Evolutionary conservation across 2,888 invertebrate genomes (phyloP).

Genomic region (Lampropteryx suffumata): DNA sequence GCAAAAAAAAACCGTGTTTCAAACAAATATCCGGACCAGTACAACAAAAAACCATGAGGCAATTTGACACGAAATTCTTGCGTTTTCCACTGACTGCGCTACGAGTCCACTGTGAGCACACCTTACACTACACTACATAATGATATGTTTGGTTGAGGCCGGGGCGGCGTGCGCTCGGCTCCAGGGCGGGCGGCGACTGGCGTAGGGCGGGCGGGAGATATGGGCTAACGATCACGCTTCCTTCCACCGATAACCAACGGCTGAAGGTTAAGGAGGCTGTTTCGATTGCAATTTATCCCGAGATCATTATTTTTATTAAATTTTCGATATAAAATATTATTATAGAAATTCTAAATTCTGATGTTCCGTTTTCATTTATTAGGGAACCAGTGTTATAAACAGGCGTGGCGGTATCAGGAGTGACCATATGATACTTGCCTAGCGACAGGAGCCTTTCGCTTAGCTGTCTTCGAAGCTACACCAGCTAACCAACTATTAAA

Average conservation of each 20-base stretch:
- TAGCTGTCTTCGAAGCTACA: too few species aligned
- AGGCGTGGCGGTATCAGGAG: too few species aligned
- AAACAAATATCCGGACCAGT: not conserved
- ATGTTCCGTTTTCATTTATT: not conserved
- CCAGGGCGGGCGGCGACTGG: constrained; percentile 73
- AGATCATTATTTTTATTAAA: constrained; percentile 6
- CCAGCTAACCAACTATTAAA: too few species aligned
- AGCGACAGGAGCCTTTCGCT: too few species aligned
- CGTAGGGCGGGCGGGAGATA: constrained; percentile 48
- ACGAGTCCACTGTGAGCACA: constrained; percentile 9
- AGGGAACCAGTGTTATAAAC: too few species aligned
- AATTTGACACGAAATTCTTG: not conserved
- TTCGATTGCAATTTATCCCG: constrained; percentile 16
- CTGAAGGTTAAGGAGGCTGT: constrained; percentile 43
- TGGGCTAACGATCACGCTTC: constrained; percentile 74
- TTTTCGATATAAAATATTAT: constrained; percentile 1
- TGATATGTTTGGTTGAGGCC: constrained; percentile 75
- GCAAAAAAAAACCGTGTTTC: not conserved
- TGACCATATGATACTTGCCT: too few species aligned
- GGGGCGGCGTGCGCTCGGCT: constrained; percentile 54
- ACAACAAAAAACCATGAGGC: not conserved
- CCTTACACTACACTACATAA: constrained; percentile 41
- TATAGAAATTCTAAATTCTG: not conserved
- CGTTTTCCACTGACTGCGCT: constrained; percentile 18
- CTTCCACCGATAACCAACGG: constrained; percentile 52